Evolutionary conservation across 2,113 vertebrate genomes (phyloP).

Genomic region (Cygnus buccinator): DNA sequence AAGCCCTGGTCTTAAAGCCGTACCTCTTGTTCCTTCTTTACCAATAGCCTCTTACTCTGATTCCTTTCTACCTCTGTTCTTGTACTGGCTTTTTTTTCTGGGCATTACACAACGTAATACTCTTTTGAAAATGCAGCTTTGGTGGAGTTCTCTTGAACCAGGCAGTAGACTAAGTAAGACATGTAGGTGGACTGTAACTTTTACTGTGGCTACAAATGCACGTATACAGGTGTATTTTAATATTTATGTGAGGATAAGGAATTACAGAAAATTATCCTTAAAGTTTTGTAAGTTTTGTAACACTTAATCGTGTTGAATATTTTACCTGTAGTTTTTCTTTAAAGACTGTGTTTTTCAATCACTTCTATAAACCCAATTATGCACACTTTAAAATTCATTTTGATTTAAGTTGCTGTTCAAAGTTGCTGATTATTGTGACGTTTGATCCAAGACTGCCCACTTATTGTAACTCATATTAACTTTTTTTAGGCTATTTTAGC

Average conservation of each 20-base stretch:
- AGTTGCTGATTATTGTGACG: background rate
- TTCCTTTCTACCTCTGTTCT: background rate
- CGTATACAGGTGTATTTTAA: background rate
- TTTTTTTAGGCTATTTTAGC: conserved; percentile 80
- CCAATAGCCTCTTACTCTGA: background rate
- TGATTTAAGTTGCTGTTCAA: background rate
- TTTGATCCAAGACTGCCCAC: background rate
- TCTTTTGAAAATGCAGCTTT: background rate
- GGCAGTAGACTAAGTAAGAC: fast-evolving
- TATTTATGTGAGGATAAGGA: background rate
- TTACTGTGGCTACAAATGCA: background rate
- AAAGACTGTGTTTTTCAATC: background rate
- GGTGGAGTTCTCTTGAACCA: background rate
- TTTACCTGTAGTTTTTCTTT: background rate
- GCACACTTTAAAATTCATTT: background rate
- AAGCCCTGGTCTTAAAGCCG: background rate
- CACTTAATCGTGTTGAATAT: background rate
- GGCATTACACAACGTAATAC: background rate
- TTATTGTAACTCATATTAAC: background rate
- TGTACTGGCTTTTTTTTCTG: background rate
- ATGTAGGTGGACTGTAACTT: background rate
- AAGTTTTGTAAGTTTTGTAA: background rate
- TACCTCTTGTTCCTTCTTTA: background rate
- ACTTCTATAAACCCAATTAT: background rate
- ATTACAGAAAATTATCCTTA: background rate